Percentiles rank a stretch among this genome's conserved stretches.
Conservation (phyloP, 2,113 vertebrate species). For the Aythya baeri region DNA sequence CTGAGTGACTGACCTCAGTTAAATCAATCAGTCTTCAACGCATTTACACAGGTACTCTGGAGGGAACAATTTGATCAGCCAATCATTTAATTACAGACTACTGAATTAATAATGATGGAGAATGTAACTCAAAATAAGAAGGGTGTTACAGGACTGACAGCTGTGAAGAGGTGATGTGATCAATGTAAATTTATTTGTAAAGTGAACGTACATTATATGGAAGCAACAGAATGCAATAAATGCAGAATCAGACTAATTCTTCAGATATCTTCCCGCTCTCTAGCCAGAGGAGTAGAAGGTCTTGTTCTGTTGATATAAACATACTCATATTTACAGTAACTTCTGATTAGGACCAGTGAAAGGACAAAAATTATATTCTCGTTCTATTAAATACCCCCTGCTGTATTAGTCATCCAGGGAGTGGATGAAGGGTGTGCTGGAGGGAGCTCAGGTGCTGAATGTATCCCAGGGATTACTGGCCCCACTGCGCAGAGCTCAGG, state of each 20-base stretch:
- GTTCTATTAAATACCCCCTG: neutral
- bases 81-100: conserved; percentile 33
- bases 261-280: neutral
- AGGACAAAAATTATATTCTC: neutral
- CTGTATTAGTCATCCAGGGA: neutral
- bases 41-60: neutral
- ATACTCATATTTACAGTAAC: neutral
- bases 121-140: neutral
- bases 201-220: neutral
- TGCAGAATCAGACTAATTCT: neutral
- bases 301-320: neutral
- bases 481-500: fast-evolving
- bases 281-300: neutral
- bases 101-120: conserved; percentile 2
- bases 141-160: neutral
- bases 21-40: conserved; percentile 4
- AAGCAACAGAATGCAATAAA: neutral
- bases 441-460: neutral
- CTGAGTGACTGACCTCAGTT: neutral
- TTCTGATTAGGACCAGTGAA: neutral
- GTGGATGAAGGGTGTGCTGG: neutral
- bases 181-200: neutral
- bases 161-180: neutral
- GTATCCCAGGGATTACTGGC: fast-evolving
- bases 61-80: neutral